Percentiles rank a stretch among this genome's conserved stretches.
phyloP scores from a whole-genome alignment of 2,888 invertebrate species.

The Acronicta leporina region DNA sequence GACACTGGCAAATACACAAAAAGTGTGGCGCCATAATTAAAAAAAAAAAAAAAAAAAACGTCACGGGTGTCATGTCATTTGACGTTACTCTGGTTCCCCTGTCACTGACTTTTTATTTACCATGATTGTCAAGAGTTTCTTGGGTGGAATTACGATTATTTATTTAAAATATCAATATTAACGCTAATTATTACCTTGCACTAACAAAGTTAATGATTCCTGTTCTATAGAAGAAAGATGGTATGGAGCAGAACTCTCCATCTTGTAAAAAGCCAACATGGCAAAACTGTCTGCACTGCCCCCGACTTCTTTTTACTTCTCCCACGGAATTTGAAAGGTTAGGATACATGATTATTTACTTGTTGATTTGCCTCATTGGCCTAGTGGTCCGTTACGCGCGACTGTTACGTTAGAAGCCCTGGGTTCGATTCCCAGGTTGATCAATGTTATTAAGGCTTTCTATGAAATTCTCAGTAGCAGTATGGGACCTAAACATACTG shows the following conservation, averaged over 20 bases:
- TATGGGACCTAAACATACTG: too few relatives aligned
- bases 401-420: too few relatives aligned
- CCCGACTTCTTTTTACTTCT: constrained; percentile 87
- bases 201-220: constrained; percentile 29
- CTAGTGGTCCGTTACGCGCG: too few relatives aligned
- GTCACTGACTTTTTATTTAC: constrained; percentile 54
- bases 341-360: constrained; percentile 44
- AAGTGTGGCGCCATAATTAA: too few relatives aligned
- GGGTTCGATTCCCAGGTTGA: too few relatives aligned
- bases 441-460: too few relatives aligned
- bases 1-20: too few relatives aligned
- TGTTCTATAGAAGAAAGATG: constrained; percentile 73
- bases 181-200: constrained; percentile 30
- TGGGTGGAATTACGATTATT: constrained; percentile 55
- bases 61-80: neutral
- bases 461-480: too few relatives aligned
- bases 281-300: constrained; percentile 91
- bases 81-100: constrained; percentile 20
- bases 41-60: too few relatives aligned
- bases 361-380: too few relatives aligned
- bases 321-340: constrained; percentile 90
- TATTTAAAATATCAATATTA: constrained; percentile 6
- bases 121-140: constrained; percentile 54
- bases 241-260: constrained; percentile 84
- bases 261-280: constrained; percentile 83